Evolutionary conservation across 2,113 vertebrate species (phyloP).

Genomic region (Hyperopisus bebe): DNA sequence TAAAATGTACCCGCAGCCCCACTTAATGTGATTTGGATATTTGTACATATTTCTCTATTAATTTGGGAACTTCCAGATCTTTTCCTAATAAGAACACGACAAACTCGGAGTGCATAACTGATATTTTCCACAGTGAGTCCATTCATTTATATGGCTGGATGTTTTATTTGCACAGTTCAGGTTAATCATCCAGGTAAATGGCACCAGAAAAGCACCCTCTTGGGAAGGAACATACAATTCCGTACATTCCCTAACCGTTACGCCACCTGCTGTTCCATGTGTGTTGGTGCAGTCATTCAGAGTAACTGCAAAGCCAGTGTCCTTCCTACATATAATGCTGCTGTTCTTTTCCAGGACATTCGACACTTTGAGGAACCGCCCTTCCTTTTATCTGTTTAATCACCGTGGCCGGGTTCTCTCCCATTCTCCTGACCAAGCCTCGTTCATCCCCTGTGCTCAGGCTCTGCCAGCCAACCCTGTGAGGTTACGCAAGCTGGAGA

Average conservation of each 20-base stretch:
- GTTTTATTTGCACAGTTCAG: neutral
- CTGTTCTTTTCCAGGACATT: constrained; percentile 70
- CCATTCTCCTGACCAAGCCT: constrained; percentile 71
- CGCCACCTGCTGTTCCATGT: neutral
- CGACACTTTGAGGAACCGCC: constrained; percentile 95
- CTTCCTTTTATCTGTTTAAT: constrained; percentile 97
- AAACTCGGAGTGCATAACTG: neutral
- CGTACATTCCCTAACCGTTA: neutral
- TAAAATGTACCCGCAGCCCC: neutral
- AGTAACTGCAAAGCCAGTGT: neutral
- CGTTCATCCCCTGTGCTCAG: constrained; percentile 71
- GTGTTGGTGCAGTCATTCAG: neutral
- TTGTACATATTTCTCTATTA: neutral
- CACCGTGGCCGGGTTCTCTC: constrained; percentile 88
- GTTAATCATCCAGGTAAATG: neutral
- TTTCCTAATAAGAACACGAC: neutral
- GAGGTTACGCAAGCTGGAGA: constrained; percentile 88
- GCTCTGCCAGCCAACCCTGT: constrained; percentile 76
- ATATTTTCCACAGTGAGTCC: neutral
- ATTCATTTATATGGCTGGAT: neutral
- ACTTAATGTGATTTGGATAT: neutral
- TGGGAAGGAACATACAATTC: neutral
- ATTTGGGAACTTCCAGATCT: neutral
- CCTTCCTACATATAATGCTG: neutral
- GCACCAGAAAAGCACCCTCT: neutral